Evolutionary conservation across 1,140 invertebrate species (phyloP).

Genomic region (Mactra quadrangularis): DNA sequence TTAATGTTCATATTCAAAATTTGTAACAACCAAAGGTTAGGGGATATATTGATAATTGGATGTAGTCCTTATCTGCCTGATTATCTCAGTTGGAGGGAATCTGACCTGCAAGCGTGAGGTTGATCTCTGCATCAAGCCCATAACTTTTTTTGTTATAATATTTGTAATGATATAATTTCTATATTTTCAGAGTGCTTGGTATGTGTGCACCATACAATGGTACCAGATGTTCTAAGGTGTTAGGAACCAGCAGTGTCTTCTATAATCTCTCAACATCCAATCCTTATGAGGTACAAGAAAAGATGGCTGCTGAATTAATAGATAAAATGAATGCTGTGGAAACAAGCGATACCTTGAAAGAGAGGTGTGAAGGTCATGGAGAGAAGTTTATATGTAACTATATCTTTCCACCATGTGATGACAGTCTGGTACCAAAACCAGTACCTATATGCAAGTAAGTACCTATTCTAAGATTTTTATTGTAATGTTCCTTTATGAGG

Average conservation of each 20-base stretch:
- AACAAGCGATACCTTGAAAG: conserved; percentile 3
- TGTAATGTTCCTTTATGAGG: too few species aligned
- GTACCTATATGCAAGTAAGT: conserved; percentile 51
- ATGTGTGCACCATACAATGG: conserved; percentile 44
- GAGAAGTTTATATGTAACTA: conserved; percentile 53
- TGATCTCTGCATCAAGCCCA: too few species aligned
- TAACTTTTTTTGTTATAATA: too few species aligned
- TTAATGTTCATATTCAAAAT: too few species aligned
- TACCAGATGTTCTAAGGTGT: conserved; percentile 34
- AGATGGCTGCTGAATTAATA: conserved; percentile 32
- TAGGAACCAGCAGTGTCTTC: conserved; percentile 38
- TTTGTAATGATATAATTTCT: background rate
- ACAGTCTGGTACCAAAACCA: conserved; percentile 25
- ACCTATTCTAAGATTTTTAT: too few species aligned
- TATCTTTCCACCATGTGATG: conserved; percentile 30
- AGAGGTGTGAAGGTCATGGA: conserved; percentile 37
- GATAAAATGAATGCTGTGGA: conserved; percentile 27
- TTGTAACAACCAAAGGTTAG: too few species aligned
- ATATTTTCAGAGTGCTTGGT: conserved; percentile 14
- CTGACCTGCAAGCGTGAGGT: too few species aligned
- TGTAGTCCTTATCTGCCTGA: too few species aligned
- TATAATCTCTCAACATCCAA: conserved; percentile 20
- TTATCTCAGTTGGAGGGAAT: too few species aligned
- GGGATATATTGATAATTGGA: too few species aligned
- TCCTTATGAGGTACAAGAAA: conserved; percentile 29